A percentile compares a stretch with the other conserved stretches of the same genome.
phyloP scores from a whole-genome alignment of 2,888 invertebrate species.

The Himalopsyche japonica region DNA sequence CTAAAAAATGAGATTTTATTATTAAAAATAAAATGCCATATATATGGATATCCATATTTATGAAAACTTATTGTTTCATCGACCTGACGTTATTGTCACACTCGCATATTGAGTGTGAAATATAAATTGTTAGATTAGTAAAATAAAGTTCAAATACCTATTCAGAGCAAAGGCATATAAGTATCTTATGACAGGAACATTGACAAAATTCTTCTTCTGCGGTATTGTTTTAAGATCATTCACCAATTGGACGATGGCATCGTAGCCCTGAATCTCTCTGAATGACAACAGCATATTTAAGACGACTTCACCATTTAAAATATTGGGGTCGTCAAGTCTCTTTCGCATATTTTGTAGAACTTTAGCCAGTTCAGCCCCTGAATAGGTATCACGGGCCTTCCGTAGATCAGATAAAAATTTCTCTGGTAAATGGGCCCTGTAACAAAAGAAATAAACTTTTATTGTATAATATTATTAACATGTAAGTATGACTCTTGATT shows the following conservation, averaged over 20 bases:
- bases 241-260: conserved; percentile 95
- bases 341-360: conserved; percentile 88
- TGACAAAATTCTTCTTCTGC: conserved; percentile 83
- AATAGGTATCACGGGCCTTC: conserved; percentile 85
- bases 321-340: conserved; percentile 94
- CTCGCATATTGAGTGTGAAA: too few species aligned
- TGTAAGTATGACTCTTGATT: too few species aligned
- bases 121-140: background rate
- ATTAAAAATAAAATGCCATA: too few species aligned
- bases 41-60: too few species aligned
- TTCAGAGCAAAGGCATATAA: conserved; percentile 97
- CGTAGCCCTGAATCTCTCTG: conserved; percentile 92
- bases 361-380: conserved; percentile 78
- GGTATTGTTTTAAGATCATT: conserved; percentile 91
- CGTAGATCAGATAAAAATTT: conserved; percentile 93
- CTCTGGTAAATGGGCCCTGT: conserved; percentile 93
- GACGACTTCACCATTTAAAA: conserved; percentile 94
- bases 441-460: conserved; percentile 43
- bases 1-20: too few species aligned
- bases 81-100: too few species aligned
- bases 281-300: conserved; percentile 92
- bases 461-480: too few species aligned
- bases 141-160: conserved; percentile 55
- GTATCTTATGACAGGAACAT: conserved; percentile 88
- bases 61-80: too few species aligned